Conservation (phyloP, 2,113 vertebrate genomes). For the Genyomyrus donnyi region DNA sequence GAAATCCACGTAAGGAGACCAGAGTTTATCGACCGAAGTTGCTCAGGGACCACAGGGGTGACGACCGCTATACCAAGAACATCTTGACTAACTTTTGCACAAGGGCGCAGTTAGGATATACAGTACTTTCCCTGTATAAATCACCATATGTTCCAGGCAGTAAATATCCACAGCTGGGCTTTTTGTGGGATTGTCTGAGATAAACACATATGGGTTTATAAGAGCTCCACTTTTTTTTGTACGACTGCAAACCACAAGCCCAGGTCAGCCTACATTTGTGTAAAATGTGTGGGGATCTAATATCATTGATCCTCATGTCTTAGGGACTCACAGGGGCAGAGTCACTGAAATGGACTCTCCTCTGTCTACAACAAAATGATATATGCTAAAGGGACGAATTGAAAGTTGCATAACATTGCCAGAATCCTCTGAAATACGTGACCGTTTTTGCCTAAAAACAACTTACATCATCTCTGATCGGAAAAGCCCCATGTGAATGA, state of each 20-base stretch:
- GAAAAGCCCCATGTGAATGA: not conserved
- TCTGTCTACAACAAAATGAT: not conserved
- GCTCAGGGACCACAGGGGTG: not conserved
- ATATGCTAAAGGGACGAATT: not conserved
- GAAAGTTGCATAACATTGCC: not conserved
- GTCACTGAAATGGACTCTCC: not conserved
- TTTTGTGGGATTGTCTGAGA: not conserved
- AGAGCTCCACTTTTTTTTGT: not conserved
- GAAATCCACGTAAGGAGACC: not conserved
- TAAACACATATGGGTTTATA: not conserved
- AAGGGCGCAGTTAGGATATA: not conserved
- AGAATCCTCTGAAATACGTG: not conserved
- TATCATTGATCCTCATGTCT: not conserved
- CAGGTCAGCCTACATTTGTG: not conserved
- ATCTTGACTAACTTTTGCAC: constrained; percentile 9
- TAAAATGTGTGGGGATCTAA: not conserved
- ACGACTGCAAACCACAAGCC: not conserved
- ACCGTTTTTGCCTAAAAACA: not conserved
- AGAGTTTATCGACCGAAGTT: not conserved
- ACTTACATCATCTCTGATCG: not conserved
- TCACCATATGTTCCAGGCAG: not conserved
- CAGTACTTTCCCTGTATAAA: not conserved
- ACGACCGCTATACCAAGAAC: not conserved
- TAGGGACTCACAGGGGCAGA: not conserved
- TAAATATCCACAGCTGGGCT: constrained; percentile 4